Conservation (phyloP, 2,888 invertebrate species). For the Dryobotodes eremita region DNA sequence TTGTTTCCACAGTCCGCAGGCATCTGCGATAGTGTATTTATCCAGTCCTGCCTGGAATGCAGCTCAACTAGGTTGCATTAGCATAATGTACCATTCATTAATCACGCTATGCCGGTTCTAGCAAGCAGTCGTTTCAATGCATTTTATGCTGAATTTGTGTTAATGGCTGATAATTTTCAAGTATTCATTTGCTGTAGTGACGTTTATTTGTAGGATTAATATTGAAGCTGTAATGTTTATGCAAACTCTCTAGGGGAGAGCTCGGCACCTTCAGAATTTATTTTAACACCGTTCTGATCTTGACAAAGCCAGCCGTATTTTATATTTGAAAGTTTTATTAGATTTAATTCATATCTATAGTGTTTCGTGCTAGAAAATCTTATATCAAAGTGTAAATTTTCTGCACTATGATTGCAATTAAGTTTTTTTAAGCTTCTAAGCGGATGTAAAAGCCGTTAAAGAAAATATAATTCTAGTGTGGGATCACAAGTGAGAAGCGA, state of each 20-base stretch:
- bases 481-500: constrained; percentile 37
- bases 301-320: constrained; percentile 1
- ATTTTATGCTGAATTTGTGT: constrained; percentile 64
- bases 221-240: constrained; percentile 38
- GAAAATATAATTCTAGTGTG: constrained; percentile 10
- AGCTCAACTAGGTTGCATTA: constrained; percentile 66
- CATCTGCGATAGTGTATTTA: constrained; percentile 61
- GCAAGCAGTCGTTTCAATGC: constrained; percentile 59
- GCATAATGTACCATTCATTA: constrained; percentile 73
- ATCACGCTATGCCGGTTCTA: constrained; percentile 66
- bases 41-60: constrained; percentile 70
- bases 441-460: constrained; percentile 28
- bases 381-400: neutral
- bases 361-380: neutral
- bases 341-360: neutral
- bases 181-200: constrained; percentile 57
- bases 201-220: constrained; percentile 59
- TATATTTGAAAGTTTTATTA: neutral
- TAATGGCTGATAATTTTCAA: constrained; percentile 63
- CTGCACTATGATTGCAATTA: neutral
- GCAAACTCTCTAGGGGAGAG: constrained; percentile 32
- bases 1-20: constrained; percentile 23
- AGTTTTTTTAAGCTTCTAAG: neutral
- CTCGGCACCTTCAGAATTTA: constrained; percentile 20
- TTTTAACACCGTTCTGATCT: constrained; percentile 21